Percentiles rank a stretch among this genome's conserved stretches.
Evolutionary conservation across 2,797 vertebrate genomes (phyloP).

Genomic region (Esox masquinongy): DNA sequence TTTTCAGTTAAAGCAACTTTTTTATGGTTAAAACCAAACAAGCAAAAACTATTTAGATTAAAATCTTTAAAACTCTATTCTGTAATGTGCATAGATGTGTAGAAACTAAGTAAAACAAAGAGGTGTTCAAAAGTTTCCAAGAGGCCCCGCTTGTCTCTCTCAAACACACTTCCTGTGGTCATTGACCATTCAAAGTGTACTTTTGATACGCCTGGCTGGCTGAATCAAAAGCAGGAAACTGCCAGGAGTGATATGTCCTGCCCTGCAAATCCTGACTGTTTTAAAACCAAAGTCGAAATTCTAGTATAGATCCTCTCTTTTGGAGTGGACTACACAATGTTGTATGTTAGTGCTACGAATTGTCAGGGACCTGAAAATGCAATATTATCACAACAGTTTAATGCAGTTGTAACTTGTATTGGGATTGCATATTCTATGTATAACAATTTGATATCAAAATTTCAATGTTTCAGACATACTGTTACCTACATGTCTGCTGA

Average conservation of each 20-base stretch:
- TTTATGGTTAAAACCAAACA: neutral
- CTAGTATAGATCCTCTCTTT: neutral
- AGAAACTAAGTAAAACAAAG: neutral
- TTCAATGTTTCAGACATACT: too few relatives aligned
- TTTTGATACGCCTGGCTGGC: constrained; percentile 14
- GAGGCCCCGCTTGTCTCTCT: constrained; percentile 8
- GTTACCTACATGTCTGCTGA: too few relatives aligned
- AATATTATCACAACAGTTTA: neutral
- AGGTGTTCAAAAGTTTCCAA: neutral
- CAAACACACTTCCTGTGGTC: constrained; percentile 15
- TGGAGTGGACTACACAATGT: neutral
- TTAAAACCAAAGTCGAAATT: neutral
- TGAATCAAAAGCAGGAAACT: constrained; percentile 39
- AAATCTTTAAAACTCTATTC: neutral
- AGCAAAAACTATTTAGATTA: neutral
- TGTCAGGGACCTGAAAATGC: neutral
- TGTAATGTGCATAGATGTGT: neutral
- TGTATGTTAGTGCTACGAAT: neutral
- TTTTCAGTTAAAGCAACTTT: neutral
- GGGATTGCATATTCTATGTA: too few relatives aligned
- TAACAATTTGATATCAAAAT: too few relatives aligned
- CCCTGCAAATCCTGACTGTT: constrained; percentile 13
- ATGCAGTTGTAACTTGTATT: too few relatives aligned
- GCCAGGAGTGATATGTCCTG: constrained; percentile 32
- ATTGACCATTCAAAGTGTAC: constrained; percentile 10